Percentiles rank a stretch among this genome's conserved stretches.
Evolutionary conservation across 2,113 vertebrate species (phyloP).

Genomic region (Morone chrysops): DNA sequence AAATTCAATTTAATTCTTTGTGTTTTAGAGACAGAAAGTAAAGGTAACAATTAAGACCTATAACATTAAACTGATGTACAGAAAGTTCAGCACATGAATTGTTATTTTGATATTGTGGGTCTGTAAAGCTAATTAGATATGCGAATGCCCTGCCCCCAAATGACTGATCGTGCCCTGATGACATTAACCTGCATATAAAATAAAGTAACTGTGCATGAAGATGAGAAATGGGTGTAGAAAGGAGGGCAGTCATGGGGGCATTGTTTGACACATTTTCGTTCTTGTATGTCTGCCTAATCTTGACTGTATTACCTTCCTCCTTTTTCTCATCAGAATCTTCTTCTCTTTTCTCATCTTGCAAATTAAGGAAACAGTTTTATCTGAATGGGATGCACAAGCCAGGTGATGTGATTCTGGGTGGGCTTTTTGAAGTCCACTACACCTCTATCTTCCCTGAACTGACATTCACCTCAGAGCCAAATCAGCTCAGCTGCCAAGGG

Average conservation of each 20-base stretch:
- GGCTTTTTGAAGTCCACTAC: constrained; percentile 70
- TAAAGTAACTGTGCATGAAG: neutral
- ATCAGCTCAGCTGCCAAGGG: constrained; percentile 61
- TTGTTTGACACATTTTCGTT: neutral
- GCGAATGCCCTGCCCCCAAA: neutral
- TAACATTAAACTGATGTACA: no score
- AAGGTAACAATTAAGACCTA: no score
- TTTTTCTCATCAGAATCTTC: constrained; percentile 6
- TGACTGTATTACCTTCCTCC: neutral
- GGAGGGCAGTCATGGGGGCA: constrained; percentile 41
- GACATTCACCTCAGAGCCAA: constrained; percentile 64
- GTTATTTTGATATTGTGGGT: neutral
- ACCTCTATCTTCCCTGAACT: constrained; percentile 56
- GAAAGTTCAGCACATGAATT: neutral
- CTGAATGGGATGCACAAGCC: constrained; percentile 64
- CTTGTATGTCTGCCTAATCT: neutral
- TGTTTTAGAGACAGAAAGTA: no score
- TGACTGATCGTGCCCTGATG: neutral
- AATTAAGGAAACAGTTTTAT: constrained; percentile 56
- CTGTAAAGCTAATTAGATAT: neutral
- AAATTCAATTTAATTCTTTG: no score
- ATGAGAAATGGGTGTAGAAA: neutral
- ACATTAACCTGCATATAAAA: constrained; percentile 38
- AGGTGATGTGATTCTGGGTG: constrained; percentile 71
- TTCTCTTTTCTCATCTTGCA: constrained; percentile 43